Evolutionary conservation across 1,140 invertebrate species (phyloP).

Genomic region (Drosophila takahashii): DNA sequence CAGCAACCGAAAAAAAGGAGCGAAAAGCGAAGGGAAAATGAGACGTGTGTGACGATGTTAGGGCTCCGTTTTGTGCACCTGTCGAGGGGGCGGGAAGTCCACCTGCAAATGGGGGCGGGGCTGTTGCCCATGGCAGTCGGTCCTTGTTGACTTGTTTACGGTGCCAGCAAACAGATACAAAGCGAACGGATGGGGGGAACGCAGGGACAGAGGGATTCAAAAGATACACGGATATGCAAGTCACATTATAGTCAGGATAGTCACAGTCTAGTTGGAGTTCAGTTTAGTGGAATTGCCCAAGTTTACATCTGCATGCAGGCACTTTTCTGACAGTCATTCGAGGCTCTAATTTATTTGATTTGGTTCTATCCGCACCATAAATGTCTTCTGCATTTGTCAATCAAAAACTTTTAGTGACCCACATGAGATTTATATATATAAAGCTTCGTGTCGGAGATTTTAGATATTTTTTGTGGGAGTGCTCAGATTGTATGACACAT

Average conservation of each 20-base stretch:
- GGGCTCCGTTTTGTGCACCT: constrained; percentile 52
- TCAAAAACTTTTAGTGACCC: constrained; percentile 23
- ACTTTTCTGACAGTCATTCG: constrained; percentile 57
- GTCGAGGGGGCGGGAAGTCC: constrained; percentile 19
- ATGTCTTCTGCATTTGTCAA: constrained; percentile 60
- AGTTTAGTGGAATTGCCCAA: constrained; percentile 30
- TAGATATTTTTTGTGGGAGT: neutral
- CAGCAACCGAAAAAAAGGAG: constrained; percentile 4
- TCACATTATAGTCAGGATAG: constrained; percentile 42
- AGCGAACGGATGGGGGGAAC: constrained; percentile 13
- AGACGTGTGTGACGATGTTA: constrained; percentile 56
- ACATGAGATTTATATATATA: constrained; percentile 10
- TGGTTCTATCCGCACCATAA: constrained; percentile 41
- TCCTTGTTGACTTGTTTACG: constrained; percentile 50
- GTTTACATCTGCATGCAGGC: constrained; percentile 32
- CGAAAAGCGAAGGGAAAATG: constrained; percentile 22
- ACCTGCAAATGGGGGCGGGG: constrained; percentile 3
- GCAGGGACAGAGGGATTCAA: constrained; percentile 20
- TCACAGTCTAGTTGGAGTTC: constrained; percentile 24
- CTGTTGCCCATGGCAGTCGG: constrained; percentile 46
- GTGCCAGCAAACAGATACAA: constrained; percentile 43
- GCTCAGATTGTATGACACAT: neutral
- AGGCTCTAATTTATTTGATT: constrained; percentile 26
- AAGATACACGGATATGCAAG: constrained; percentile 40
- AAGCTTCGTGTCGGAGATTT: constrained; percentile 4